Base-by-base conservation (phyloP, 2,888 invertebrate species). In the Acronicta leporina region DNA sequence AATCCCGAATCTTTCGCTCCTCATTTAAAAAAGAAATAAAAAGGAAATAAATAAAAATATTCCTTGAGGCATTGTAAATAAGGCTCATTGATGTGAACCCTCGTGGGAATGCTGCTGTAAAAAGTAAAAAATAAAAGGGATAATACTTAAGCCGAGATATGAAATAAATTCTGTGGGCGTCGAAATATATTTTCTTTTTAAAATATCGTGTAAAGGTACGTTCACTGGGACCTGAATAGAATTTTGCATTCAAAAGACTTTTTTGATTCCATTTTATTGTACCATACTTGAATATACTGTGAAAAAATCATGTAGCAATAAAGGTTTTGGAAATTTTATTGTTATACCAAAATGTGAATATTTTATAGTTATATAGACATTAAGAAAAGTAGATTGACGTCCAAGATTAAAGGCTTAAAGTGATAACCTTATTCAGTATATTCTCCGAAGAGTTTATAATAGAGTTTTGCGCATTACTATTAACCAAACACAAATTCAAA, bases 141-240 rank as follows among this genome's bases (percentile, higher is more conserved):
- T 42, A 20, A 55, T 38, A 27, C 15, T 42, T 51, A 27, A 42
- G 44, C 10, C 30, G 45, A 50, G 53, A 38, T 54, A 51, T 47
- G 33, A 47, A 50, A 27, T 50, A 49, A 44, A 49, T 41, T 46
- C 38, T 41, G n/a, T 0, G 13, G 5, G 13, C 16, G 41, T 54
- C 45, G 55, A 69, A 68, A 63, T 51, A 4, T 54, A 43, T 58
- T 59, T 20, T 8, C 14, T 8, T 49, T 33, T 51, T 60, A 38
- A 41, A 55, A 55, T 33, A 56, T 52, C 13, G 14, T 38, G 16
- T 38, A 33, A 46, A 15, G 38, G 30, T 11, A 9, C 5, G 48
- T 25, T 13, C 42, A 30, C 14, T 40, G 14, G 10, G 27, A 30
- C 40, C 47, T 1, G 25, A 27, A 20, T 47, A 58, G 35, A 38